phyloP scores from a whole-genome alignment of 1,140 invertebrate genomes.

The Polypedilum pembai region DNA sequence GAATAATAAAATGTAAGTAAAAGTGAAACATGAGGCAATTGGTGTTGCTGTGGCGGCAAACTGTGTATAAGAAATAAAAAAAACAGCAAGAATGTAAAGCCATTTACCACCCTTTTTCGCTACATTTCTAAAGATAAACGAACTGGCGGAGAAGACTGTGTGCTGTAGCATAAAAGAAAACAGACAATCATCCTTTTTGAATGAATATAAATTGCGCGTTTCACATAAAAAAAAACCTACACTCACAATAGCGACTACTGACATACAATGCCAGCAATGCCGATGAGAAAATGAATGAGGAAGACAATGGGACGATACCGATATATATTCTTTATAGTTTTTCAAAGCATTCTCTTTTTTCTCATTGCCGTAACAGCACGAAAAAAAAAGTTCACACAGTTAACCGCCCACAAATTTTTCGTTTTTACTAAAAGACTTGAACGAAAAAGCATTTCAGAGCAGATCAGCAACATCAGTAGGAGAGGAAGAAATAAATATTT shows the following conservation, averaged over 20 bases:
- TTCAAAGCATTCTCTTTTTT: not conserved
- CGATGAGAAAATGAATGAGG: not conserved
- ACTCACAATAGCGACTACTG: not conserved
- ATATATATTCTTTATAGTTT: too few species aligned
- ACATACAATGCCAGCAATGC: not conserved
- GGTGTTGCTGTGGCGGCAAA: not conserved
- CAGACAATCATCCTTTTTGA: slow-evolving; percentile 22
- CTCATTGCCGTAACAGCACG: not conserved
- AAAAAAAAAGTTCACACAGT: not conserved
- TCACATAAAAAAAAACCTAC: not conserved
- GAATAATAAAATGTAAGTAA: not conserved
- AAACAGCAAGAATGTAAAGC: not conserved
- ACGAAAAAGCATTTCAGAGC: too few species aligned
- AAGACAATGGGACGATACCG: too few species aligned
- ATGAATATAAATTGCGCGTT: slow-evolving; percentile 24
- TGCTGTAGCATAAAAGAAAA: not conserved
- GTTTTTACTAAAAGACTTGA: too few species aligned
- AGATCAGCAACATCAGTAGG: not conserved
- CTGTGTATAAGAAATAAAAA: not conserved
- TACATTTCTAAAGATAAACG: not conserved
- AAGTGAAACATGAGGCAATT: slow-evolving; percentile 4
- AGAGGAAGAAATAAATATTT: slow-evolving; percentile 14
- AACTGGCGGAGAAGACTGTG: not conserved
- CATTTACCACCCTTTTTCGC: not conserved
- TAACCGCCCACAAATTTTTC: not conserved